A percentile compares a stretch with the other conserved stretches of the same genome.
Evolutionary conservation across 2,113 vertebrate species (phyloP).

Genomic region (Phyllopteryx taeniolatus): DNA sequence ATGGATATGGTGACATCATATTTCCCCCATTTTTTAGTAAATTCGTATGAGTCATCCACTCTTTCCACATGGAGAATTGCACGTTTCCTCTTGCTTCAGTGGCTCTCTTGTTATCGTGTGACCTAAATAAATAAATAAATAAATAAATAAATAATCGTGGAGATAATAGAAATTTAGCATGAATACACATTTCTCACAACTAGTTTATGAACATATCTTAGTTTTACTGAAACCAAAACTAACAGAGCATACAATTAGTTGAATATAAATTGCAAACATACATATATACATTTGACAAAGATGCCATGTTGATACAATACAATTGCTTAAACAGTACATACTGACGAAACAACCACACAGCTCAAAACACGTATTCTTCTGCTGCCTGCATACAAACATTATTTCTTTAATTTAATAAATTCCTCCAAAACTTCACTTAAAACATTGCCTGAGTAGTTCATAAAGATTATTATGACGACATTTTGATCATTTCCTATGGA

Average conservation of each 20-base stretch:
- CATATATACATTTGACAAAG: no score
- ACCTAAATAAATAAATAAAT: conserved; percentile 78
- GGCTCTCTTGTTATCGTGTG: conserved; percentile 86
- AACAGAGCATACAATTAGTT: not conserved
- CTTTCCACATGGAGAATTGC: conserved; percentile 45
- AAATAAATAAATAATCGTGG: conserved; percentile 32
- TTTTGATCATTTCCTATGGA: no score
- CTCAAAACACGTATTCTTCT: no score
- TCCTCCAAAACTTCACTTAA: no score
- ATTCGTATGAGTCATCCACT: conserved; percentile 54
- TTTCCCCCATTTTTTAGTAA: conserved; percentile 31
- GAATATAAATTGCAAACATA: not conserved
- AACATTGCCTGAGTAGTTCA: no score
- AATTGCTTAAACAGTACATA: no score
- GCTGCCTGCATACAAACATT: no score
- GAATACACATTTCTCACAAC: not conserved
- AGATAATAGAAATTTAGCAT: conserved; percentile 7
- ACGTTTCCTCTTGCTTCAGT: conserved; percentile 40
- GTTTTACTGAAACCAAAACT: not conserved
- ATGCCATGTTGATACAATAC: no score
- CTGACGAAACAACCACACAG: no score
- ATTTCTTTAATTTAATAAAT: no score
- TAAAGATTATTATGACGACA: no score
- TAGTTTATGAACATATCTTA: not conserved
- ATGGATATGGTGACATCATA: conserved; percentile 47